Evolutionary conservation across 1,140 invertebrate genomes (phyloP).

Genomic region (Olivierus martensii): DNA sequence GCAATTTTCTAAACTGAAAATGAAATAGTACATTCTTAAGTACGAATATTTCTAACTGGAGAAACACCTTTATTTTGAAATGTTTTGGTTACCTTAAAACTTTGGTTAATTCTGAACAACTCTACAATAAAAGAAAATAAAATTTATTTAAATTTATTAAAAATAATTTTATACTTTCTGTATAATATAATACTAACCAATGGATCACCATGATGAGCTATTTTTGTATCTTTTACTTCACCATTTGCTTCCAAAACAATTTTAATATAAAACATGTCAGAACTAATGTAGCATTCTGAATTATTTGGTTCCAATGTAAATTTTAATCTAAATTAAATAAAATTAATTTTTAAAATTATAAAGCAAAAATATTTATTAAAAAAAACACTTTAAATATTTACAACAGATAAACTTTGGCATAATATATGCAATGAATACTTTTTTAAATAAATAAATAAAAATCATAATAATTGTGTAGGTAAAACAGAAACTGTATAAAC

Average conservation of each 20-base stretch:
- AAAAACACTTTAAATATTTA: too few relatives aligned
- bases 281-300: constrained; percentile 77
- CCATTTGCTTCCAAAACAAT: constrained; percentile 67
- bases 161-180: constrained; percentile 1
- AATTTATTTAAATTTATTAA: background rate
- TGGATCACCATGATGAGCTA: constrained; percentile 71
- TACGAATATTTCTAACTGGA: too few relatives aligned
- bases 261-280: constrained; percentile 94
- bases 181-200: background rate
- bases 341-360: constrained; percentile 4
- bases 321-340: constrained; percentile 46
- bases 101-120: constrained; percentile 59
- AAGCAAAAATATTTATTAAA: constrained; percentile 1
- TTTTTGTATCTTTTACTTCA: constrained; percentile 79
- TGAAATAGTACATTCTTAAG: too few relatives aligned
- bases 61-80: too few relatives aligned
- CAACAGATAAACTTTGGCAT: too few relatives aligned
- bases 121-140: constrained; percentile 36
- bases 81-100: constrained; percentile 26
- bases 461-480: background rate
- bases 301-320: constrained; percentile 47
- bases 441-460: background rate
- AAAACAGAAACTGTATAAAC: too few relatives aligned
- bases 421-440: too few relatives aligned
- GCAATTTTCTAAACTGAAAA: too few relatives aligned